Base-by-base conservation (phyloP, 2,113 vertebrate genomes). In the Zeus faber region DNA sequence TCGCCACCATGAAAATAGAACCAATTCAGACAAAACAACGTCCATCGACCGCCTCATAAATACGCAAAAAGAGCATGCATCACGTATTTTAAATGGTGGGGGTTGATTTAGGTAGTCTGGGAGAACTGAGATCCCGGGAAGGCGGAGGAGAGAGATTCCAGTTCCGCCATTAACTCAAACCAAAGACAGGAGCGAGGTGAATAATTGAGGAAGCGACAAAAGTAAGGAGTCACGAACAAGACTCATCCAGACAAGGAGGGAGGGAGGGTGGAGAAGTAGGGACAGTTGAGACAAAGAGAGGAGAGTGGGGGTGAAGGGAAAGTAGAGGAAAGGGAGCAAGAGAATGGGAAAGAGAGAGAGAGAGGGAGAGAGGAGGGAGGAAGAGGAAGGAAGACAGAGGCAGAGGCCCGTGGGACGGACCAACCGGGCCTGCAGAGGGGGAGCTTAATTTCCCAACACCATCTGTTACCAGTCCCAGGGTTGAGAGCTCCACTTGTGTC, bases 361-460 rank as follows among this genome's bases (percentile, higher is more conserved):
- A 31, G 37, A 23, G 26, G 27, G 57, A 29, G 48, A 51, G 14
- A 21, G 35, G 37, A 23, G 6, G 49, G 35, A 13, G 23, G 43
- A 64, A 50, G 27, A 18, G 56, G 82, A 77, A 78, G 72, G 71
- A 56, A 67, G 54, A 17, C 62, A 43, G 65, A 73, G 58, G 58
- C 54, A 82, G 55, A 57, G 71, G 45, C 73, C 87, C 87, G 81
- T 83, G 80, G 80, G 91, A 90, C 75, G 70, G 65, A 68, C 39
- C 47, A 29, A 87, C 89, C n/a, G 78, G 58, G 70, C 67, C 85
- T 88, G 88, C 83, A n/a, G 85, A 84, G 78, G 84, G 88, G 89
- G 84, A 89, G 87, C 85, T 88, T 95, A 82, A 93, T 95, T 94
- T 93, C 90, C 88, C 39, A 87, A 78, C 82, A 86, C 93, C 93